Evolutionary conservation across 2,888 invertebrate species (phyloP).

Genomic region (Agrenia bidenticulata): DNA sequence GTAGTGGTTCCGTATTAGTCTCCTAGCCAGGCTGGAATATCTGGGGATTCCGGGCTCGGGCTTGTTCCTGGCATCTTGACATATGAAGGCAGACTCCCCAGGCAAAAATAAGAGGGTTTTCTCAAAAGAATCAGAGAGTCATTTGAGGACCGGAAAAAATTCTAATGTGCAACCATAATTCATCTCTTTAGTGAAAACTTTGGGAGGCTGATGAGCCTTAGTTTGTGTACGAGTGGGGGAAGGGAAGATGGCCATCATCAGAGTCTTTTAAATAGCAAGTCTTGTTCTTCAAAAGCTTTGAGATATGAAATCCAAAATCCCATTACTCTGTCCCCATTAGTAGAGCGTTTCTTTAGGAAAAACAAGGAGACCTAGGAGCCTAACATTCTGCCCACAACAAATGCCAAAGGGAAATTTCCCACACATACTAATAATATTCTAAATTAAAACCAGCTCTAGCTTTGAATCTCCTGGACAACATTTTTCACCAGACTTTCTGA

Average conservation of each 20-base stretch:
- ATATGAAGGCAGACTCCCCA: constrained; percentile 17
- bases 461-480: too few species aligned
- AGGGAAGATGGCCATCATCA: neutral
- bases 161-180: constrained; percentile 47
- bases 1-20: neutral
- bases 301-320: too few species aligned
- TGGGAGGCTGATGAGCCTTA: constrained; percentile 17
- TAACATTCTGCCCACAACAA: too few species aligned
- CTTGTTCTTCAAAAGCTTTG: neutral
- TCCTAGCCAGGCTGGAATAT: neutral
- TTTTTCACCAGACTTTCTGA: too few species aligned
- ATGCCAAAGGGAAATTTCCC: too few species aligned
- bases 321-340: too few species aligned
- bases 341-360: too few species aligned
- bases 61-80: constrained; percentile 26
- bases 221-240: constrained; percentile 1
- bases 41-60: too few species aligned
- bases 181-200: constrained; percentile 41
- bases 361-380: too few species aligned
- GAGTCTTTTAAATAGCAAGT: neutral
- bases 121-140: constrained; percentile 36
- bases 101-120: constrained; percentile 14
- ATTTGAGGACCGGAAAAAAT: constrained; percentile 40
- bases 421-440: too few species aligned
- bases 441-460: too few species aligned